phyloP scores from a whole-genome alignment of 2,797 vertebrate genomes.

The Erethizon dorsatum region DNA sequence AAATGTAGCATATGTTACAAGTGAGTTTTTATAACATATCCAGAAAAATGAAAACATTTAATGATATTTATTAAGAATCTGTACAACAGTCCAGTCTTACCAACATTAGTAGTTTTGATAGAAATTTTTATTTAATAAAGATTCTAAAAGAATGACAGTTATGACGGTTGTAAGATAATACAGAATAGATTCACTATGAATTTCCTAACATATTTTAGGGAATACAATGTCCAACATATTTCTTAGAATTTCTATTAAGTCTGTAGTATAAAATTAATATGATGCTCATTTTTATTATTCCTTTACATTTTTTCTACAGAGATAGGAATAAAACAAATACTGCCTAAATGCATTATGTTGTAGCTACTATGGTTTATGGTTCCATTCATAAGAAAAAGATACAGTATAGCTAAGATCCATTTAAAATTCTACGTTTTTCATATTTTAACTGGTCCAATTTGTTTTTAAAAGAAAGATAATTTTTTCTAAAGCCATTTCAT shows the following conservation, averaged over 20 bases:
- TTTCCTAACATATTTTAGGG: neutral
- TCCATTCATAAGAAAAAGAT: neutral
- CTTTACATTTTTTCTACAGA: neutral
- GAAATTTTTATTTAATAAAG: neutral
- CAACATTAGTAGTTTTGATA: neutral
- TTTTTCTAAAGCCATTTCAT: constrained; percentile 22
- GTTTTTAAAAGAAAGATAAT: constrained; percentile 4
- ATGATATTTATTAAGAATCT: neutral
- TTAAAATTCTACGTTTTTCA: neutral
- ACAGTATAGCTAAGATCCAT: neutral
- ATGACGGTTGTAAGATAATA: neutral
- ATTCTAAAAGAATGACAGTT: neutral
- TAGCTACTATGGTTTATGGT: neutral
- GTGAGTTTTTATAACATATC: neutral
- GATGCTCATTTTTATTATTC: neutral
- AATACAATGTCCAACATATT: constrained; percentile 3
- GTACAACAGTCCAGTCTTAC: neutral
- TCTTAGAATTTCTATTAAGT: neutral
- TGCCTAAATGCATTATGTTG: neutral
- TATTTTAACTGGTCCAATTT: constrained; percentile 48
- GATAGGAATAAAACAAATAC: neutral
- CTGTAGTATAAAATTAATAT: neutral
- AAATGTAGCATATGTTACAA: neutral
- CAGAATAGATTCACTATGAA: neutral
- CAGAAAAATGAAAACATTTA: neutral